These are phyloP conservation scores for Sebastiscus tertius DNA, from an alignment of 2,797 vertebrate genomes.

Conservation along the genomic window DNA sequence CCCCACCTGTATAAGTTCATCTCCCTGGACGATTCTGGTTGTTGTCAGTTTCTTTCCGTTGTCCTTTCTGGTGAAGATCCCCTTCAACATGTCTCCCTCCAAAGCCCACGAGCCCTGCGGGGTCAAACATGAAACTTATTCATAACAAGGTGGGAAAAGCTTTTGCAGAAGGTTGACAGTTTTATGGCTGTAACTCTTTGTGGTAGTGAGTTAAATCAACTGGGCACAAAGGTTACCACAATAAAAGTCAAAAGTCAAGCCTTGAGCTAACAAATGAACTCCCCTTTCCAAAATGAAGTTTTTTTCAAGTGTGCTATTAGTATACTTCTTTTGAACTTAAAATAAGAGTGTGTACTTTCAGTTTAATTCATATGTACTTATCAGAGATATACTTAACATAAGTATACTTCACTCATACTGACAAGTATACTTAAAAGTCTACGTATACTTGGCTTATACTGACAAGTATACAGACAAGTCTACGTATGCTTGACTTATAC, in stretches of 20 bases:
- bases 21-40: conserved; percentile 80
- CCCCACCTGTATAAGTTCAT: conserved; percentile 90
- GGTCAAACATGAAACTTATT: neutral
- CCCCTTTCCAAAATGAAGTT: neutral
- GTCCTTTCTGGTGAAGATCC: conserved; percentile 88
- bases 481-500: no score
- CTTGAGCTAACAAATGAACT: neutral
- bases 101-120: conserved; percentile 87
- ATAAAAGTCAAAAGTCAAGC: neutral
- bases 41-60: conserved; percentile 88
- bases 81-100: conserved; percentile 86
- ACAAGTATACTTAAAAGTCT: no score
- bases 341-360: no score
- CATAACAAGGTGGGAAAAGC: neutral
- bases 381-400: no score
- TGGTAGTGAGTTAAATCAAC: neutral
- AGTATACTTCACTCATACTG: no score
- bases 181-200: neutral
- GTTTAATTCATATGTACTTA: no score
- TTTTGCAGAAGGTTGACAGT: neutral
- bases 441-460: no score
- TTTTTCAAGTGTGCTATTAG: no score
- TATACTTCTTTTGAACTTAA: no score
- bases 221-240: neutral
- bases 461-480: no score